Evolutionary conservation across 2,888 invertebrate species (phyloP), one percentile per base, ranked within the genome.

Genomic region (Tachystola acroxantha): DNA sequence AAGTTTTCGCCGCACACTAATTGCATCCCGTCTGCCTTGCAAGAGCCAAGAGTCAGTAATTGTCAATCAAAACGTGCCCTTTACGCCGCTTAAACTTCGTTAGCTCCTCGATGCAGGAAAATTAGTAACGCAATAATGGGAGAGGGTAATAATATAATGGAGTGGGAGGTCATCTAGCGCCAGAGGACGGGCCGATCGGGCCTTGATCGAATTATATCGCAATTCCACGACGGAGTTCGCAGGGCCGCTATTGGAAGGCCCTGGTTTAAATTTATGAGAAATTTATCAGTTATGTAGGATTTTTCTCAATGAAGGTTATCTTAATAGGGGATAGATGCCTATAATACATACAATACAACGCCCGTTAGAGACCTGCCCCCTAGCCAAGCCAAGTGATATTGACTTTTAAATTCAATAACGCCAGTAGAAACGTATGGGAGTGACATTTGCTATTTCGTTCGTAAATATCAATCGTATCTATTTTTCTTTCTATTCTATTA

Each of bases 81-180:
- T 80, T 79, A 64, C 71, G 64, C 62, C 49, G 56, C 44, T 47
- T 70, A 69, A 85, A 86, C 81, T 85, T 76, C 59, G 80, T 86
- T 85, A 85, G 61, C 74, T 68, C 40, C 66, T 64, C 77, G 71
- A 75, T 72, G 68, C 77, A 80, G 79, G 79, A 76, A 84, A 81
- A 85, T 85, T 82, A 82, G 78, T 81, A 79, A 82, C 82, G 75
- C 62, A 77, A 80, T 85, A 81, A 86, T 77, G 57, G 72, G 66
- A 62, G 60, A 56, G 68, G 62, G 75, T 85, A 84, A 82, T 80
- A 72, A 76, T 73, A 57, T 84, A 85, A 86, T 86, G 76, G 81
- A 76, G 68, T 56, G 53, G 51, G 59, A 69, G 81, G 84, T 81
- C 84, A 84, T 75, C 72, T 45, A 37, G 32, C 34, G 44, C 49